Evolutionary conservation across 2,113 vertebrate species (phyloP).

Genomic region (Gobius niger): DNA sequence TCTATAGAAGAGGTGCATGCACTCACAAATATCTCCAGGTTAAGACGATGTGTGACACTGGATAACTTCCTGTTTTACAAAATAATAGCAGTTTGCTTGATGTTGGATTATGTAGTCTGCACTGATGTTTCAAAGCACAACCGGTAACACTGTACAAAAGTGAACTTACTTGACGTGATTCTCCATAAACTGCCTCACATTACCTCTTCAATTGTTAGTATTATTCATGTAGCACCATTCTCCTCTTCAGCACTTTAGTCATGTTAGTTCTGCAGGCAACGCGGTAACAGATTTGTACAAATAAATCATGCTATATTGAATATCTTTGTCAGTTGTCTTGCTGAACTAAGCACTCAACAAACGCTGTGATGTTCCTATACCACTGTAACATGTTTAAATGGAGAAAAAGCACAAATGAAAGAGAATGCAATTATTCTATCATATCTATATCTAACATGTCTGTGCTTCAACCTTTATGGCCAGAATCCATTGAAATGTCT

Average conservation of each 20-base stretch:
- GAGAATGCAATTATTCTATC: constrained; percentile 66
- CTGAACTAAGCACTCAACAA: constrained; percentile 30
- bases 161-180: constrained; percentile 60
- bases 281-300: constrained; percentile 4
- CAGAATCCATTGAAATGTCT: constrained; percentile 79
- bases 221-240: constrained; percentile 53
- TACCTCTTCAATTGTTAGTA: constrained; percentile 59
- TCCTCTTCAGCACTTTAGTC: constrained; percentile 72
- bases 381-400: constrained; percentile 53
- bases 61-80: constrained; percentile 3
- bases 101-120: constrained; percentile 9
- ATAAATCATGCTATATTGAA: constrained; percentile 5
- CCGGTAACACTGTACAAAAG: constrained; percentile 39
- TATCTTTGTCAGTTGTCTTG: constrained; percentile 42
- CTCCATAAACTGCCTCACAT: constrained; percentile 44
- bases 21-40: not conserved
- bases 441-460: constrained; percentile 74
- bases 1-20: not conserved
- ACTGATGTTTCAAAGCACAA: constrained; percentile 46
- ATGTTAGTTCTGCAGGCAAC: constrained; percentile 51
- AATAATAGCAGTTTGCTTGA: constrained; percentile 11
- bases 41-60: not conserved
- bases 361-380: constrained; percentile 47
- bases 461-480: constrained; percentile 76
- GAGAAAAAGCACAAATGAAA: constrained; percentile 68